These are phyloP conservation scores for Chromis chromis DNA, from an alignment of 2,797 vertebrate species.

Conservation along the genomic window DNA sequence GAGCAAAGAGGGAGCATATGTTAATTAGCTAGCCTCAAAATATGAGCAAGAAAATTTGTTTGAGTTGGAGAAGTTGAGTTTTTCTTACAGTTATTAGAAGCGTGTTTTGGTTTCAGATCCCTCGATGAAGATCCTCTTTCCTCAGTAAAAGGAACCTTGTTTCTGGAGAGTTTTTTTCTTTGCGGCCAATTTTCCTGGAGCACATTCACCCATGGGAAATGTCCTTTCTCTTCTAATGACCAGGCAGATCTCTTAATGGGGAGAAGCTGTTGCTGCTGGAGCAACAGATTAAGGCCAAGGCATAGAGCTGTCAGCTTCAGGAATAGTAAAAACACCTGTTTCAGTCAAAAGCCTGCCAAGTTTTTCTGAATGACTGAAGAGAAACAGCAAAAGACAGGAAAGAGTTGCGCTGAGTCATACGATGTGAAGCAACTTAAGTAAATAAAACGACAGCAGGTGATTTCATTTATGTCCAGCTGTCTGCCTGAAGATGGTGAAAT, in stretches of 20 bases:
- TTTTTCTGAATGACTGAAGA: constrained; percentile 17
- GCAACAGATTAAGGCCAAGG: constrained; percentile 42
- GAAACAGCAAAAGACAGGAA: constrained; percentile 11
- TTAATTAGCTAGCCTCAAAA: not conserved
- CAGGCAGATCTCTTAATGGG: constrained; percentile 54
- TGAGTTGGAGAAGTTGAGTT: not conserved
- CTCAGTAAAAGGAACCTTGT: constrained; percentile 16
- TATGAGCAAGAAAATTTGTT: not conserved
- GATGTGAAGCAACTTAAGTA: not conserved
- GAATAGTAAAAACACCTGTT: constrained; percentile 65
- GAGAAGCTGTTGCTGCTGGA: constrained; percentile 25
- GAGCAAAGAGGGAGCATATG: not conserved
- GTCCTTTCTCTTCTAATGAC: constrained; percentile 38
- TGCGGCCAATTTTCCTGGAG: constrained; percentile 42
- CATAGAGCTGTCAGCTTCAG: constrained; percentile 46
- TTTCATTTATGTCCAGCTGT: not conserved
- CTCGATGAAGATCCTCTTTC: not conserved
- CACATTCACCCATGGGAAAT: constrained; percentile 70
- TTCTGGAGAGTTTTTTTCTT: constrained; percentile 60
- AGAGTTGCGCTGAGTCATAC: not conserved
- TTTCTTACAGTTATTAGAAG: no score
- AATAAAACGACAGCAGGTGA: not conserved
- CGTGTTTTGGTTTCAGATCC: not conserved
- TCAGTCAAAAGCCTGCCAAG: constrained; percentile 47
- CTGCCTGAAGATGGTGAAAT: not conserved